Base-by-base conservation (phyloP, 2,797 vertebrate species). In the Anas acuta region DNA sequence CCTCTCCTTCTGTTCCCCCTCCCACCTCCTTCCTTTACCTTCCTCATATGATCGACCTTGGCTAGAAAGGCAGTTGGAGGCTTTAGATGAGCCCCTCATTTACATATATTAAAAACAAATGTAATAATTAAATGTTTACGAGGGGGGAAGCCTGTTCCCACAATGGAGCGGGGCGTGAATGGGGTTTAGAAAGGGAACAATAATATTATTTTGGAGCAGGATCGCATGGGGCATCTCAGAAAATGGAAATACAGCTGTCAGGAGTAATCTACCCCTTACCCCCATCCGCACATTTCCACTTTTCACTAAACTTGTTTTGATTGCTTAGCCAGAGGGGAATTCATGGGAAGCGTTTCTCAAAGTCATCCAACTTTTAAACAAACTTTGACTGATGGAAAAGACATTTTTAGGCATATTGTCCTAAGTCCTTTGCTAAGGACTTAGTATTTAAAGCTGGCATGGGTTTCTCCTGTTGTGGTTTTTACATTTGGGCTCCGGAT, bases 261-360 rank as follows among this genome's bases (percentile, higher is more conserved):
- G 74, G 82, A 95, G 84, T 92, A 90, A 97, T 96, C 94, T 69
- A 71, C 56, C 58, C 64, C 84, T 92, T 75, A 47, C 53, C 61
- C 66, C 81, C 76, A 82, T 91, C 83, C 19, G 5, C 84, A 95
- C 92, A 93, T 96, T 97, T 97, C 94, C 96, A 97, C 95, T 97
- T 98, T 93, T 97, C 91, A 92, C 95, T 97, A 96, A 97, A 98
- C 95, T 98, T 98, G 96, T 97, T 98, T 97, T 98, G 97, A 98
- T 98, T 97, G 92, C 92, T 96, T 96, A 92, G 96, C 95, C 97
- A 97, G 97, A 97, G 94, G 97, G 94, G 78, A 98, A 97, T 96
- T 97, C 85, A 97, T 89, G 96, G 93, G 96, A 97, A 97, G 90
- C 87, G 92, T 95, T 98, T 97, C 94, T 92, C 95, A 96, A 98